Percentiles rank a stretch among this genome's conserved stretches.
phyloP scores from a whole-genome alignment of 2,113 vertebrate species.

The Choloepus hoffmanni region DNA sequence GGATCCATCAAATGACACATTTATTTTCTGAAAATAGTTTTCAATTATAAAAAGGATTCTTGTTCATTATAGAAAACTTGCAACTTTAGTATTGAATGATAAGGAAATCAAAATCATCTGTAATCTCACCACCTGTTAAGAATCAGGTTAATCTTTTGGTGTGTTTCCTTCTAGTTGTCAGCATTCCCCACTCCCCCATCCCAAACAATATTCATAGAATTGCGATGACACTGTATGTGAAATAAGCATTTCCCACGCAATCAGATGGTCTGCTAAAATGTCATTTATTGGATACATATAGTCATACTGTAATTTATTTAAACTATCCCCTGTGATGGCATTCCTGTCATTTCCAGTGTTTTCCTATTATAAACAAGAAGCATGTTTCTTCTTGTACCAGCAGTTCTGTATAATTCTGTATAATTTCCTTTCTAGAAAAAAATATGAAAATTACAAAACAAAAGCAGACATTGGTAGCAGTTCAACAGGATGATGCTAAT shows the following conservation, averaged over 20 bases:
- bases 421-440: conserved; percentile 14
- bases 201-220: not conserved
- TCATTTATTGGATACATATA: not conserved
- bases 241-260: not conserved
- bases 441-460: conserved; percentile 5
- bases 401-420: not conserved
- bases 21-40: conserved; percentile 21
- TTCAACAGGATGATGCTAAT: not conserved
- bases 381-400: conserved; percentile 31
- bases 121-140: not conserved
- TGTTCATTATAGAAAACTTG: conserved; percentile 2
- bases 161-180: conserved; percentile 9
- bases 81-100: not conserved
- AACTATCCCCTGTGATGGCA: not conserved
- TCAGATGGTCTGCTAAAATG: not conserved
- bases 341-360: not conserved
- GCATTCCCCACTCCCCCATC: not conserved
- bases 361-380: not conserved
- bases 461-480: not conserved
- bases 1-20: not conserved
- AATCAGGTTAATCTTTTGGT: not conserved
- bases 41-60: not conserved
- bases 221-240: not conserved
- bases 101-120: not conserved
- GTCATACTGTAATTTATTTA: not conserved